Conservation (phyloP, 2,888 invertebrate species). For the Syrphus vitripennis region DNA sequence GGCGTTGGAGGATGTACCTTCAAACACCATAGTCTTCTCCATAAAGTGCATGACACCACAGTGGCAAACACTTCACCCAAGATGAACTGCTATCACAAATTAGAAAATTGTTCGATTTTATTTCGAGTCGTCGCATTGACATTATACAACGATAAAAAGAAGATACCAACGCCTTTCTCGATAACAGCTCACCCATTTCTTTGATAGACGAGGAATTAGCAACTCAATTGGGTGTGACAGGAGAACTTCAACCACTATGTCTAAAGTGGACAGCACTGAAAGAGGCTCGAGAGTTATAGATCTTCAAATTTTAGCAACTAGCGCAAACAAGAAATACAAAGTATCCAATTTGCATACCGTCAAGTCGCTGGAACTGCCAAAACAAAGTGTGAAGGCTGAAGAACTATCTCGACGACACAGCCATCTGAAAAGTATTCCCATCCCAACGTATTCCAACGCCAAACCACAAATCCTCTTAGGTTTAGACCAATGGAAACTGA, state of each 20-base stretch:
- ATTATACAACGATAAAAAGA: not conserved
- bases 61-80: too few relatives aligned
- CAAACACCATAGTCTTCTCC: not conserved
- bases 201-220: not conserved
- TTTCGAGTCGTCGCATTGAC: too few relatives aligned
- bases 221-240: not conserved
- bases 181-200: not conserved
- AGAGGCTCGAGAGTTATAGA: not conserved
- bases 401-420: too few relatives aligned
- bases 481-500: slow-evolving; percentile 1
- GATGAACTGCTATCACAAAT: not conserved
- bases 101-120: not conserved
- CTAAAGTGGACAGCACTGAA: slow-evolving; percentile 4
- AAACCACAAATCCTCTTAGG: slow-evolving; percentile 8
- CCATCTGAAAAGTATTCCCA: not conserved
- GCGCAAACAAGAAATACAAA: not conserved
- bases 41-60: not conserved
- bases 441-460: not conserved
- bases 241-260: not conserved
- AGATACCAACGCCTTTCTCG: not conserved
- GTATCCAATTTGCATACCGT: not conserved
- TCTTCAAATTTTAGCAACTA: not conserved
- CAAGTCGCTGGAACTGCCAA: not conserved
- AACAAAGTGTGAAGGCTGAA: not conserved
- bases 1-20: not conserved